Evolutionary conservation across 2,113 vertebrate species (phyloP).

Genomic region (Sinocyclocheilus anshuiensis): DNA sequence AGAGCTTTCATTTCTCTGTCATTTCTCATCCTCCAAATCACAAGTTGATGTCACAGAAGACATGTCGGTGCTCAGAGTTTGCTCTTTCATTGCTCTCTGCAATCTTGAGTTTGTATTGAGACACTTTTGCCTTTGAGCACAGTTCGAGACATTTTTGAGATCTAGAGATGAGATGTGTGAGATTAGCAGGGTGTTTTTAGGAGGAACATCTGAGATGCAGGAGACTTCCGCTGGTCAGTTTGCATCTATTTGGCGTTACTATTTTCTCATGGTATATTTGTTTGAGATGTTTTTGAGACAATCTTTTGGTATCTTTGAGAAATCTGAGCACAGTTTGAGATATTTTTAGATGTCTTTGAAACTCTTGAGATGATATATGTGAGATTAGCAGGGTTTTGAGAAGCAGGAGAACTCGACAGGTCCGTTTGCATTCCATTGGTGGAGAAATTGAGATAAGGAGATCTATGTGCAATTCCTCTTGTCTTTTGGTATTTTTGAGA

Average conservation of each 20-base stretch:
- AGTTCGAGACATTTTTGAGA: not conserved
- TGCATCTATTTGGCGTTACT: not conserved
- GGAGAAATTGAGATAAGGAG: not conserved
- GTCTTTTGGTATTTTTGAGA: not conserved
- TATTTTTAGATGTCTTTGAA: no score
- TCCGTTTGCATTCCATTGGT: no score
- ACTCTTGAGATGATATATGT: no score
- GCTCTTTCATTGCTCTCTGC: not conserved
- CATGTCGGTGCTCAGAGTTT: not conserved
- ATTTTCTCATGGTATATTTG: no score
- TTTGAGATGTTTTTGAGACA: no score
- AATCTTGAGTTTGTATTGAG: not conserved
- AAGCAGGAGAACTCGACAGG: no score
- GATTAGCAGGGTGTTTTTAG: not conserved
- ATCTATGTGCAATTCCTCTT: not conserved
- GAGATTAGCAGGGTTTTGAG: no score
- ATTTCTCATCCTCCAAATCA: not conserved
- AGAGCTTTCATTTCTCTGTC: not conserved
- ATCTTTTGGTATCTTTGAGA: no score
- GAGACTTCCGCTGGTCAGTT: not conserved
- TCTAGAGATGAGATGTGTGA: not conserved
- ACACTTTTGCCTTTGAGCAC: not conserved
- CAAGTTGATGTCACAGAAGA: not conserved
- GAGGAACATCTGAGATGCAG: not conserved
- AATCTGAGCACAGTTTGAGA: no score